Evolutionary conservation across 2,113 vertebrate genomes (phyloP), one percentile per base, ranked within the genome.

Genomic region (Ornithorhynchus anatinus): DNA sequence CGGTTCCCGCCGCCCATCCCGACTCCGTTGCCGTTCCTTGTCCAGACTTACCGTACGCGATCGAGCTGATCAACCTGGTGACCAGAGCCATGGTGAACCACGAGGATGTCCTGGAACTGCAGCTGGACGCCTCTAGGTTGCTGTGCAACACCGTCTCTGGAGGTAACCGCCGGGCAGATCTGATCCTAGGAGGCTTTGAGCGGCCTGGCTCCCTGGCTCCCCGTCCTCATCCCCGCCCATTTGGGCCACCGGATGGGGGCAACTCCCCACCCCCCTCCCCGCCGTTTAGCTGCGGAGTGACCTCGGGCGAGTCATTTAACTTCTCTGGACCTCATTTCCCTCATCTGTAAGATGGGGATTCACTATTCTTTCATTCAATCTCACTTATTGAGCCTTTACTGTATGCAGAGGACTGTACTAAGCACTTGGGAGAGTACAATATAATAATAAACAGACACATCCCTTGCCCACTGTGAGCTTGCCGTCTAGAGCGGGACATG

Each of bases 141-240:
- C 69, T 94, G 64, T 83, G 92, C 27, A 67, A 71, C 20, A 27
- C 88, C 60, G 25, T 91, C n/a, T 79, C 72, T 54, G 72, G 59
- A 83, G 89, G 90, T 91, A 67, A 9, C 56, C 67, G 72, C 19
- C 16, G 14, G 19, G 16, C 15, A 29, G 25, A 50, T 4, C 4
- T 50, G n/a, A 10, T 6, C 10, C 14, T 16, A 6, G n/a, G 17
- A 4, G 25, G 15, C 17, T 23, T 2, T 20, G 10, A 19, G 36
- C 37, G 7, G 9, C 9, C 32, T 29, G 23, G 29, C 23, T 10
- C 11, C 9, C 40, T 19, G 12, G 35, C 12, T 11, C 31, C 31
- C 19, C 11, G 4, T 23, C 10, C 27, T n/a, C 11, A 17, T 15
- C 20, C n/a, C 27, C 23, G 48, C 48, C 27, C 25, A 29, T 12